These are phyloP conservation scores for Mormoops blainvillei DNA, from an alignment of 2,113 vertebrate genomes.

Conservation along the genomic window DNA sequence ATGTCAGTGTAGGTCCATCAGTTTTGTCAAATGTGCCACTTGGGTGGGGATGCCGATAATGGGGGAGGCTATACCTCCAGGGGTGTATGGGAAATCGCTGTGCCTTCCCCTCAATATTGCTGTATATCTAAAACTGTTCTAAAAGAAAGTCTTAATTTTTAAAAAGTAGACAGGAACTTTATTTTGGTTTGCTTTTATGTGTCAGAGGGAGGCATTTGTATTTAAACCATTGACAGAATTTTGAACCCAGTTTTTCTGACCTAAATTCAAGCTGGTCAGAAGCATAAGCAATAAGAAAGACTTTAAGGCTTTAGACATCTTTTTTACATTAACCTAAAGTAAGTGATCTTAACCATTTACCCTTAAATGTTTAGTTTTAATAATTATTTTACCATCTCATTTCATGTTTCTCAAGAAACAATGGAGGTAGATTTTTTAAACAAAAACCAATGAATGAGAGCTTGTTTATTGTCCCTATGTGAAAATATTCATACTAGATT, in stretches of 20 bases:
- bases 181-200: background rate
- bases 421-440: background rate
- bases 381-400: background rate
- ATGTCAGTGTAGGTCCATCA: background rate
- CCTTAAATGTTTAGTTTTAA: background rate
- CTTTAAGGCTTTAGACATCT: background rate
- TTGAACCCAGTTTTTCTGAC: background rate
- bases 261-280: background rate
- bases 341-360: background rate
- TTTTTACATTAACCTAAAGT: background rate
- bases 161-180: background rate
- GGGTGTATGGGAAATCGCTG: background rate
- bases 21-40: background rate
- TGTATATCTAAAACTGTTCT: background rate
- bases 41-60: background rate
- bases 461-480: background rate
- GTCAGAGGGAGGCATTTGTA: background rate
- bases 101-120: background rate
- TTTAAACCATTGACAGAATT: background rate
- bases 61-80: background rate
- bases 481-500: background rate
- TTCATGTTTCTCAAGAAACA: conserved; percentile 17
- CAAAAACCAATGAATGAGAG: background rate
- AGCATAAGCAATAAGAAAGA: background rate
- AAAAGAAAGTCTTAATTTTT: background rate